These are phyloP conservation scores for Tetraodon nigroviridis DNA, from an alignment of 2,113 vertebrate species.

Conservation along the genomic window DNA sequence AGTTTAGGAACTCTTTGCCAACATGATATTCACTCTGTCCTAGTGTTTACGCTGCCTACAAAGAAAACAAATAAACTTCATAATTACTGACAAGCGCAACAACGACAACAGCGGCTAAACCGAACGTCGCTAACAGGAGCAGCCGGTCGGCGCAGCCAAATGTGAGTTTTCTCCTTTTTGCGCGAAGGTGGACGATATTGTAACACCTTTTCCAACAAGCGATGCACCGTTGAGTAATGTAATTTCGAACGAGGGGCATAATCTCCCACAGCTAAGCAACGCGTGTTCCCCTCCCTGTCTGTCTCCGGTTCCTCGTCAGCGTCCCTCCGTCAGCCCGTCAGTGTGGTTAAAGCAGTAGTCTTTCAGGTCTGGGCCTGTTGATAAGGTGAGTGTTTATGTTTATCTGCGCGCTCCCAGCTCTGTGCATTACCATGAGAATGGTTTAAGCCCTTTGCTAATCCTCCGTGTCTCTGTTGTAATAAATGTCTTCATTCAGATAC, in stretches of 20 bases:
- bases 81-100: too few species aligned
- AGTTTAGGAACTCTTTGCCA: too few species aligned
- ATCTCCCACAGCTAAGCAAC: conserved; percentile 32
- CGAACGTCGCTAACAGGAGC: neutral
- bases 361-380: conserved; percentile 57
- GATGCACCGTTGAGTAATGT: conserved; percentile 5
- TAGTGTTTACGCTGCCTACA: neutral
- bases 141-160: neutral
- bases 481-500: conserved; percentile 68
- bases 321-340: conserved; percentile 3
- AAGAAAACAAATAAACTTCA: neutral
- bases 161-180: conserved; percentile 6
- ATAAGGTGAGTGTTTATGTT: conserved; percentile 70
- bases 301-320: conserved; percentile 12
- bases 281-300: conserved; percentile 15
- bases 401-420: conserved; percentile 64
- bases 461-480: conserved; percentile 64
- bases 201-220: conserved; percentile 18
- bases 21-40: too few species aligned
- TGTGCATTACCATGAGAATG: conserved; percentile 70
- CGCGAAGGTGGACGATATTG: conserved; percentile 10
- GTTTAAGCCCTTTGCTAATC: conserved; percentile 67
- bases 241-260: conserved; percentile 21
- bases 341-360: conserved; percentile 51
- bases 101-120: too few species aligned